phyloP scores from a whole-genome alignment of 2,888 invertebrate genomes.

The Tetheella fluctuosa region DNA sequence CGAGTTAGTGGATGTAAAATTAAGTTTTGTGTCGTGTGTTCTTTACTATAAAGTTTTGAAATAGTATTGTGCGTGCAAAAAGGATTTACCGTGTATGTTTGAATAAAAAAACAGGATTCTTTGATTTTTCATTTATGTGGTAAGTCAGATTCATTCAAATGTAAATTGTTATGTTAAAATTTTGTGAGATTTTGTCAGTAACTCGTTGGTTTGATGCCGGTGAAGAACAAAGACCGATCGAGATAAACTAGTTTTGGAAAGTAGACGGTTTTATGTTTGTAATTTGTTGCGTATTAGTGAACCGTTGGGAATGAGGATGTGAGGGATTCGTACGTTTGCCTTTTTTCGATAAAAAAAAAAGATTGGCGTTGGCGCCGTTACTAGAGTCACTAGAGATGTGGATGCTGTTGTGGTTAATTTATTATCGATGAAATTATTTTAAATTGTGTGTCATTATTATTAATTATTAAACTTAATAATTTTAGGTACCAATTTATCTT shows the following conservation, averaged over 20 bases:
- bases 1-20: constrained; percentile 39
- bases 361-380: constrained; percentile 45
- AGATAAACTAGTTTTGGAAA: constrained; percentile 67
- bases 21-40: constrained; percentile 40
- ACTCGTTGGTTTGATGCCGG: constrained; percentile 33
- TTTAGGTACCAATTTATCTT: too few relatives aligned
- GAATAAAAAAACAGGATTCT: constrained; percentile 59
- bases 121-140: constrained; percentile 57
- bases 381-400: constrained; percentile 45
- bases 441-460: not conserved
- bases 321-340: constrained; percentile 36
- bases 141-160: constrained; percentile 43
- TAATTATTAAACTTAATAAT: too few relatives aligned
- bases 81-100: constrained; percentile 41
- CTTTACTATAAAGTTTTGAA: constrained; percentile 41
- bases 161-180: constrained; percentile 19
- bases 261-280: constrained; percentile 53
- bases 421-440: not conserved
- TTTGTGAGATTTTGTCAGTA: constrained; percentile 16
- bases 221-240: constrained; percentile 58
- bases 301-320: constrained; percentile 43
- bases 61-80: constrained; percentile 60
- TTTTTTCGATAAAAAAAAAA: constrained; percentile 50
- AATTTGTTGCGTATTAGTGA: constrained; percentile 47
- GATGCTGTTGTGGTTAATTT: constrained; percentile 2